Evolutionary conservation across 2,888 invertebrate species (phyloP).

Genomic region (Vannuccia rotundouncinata): DNA sequence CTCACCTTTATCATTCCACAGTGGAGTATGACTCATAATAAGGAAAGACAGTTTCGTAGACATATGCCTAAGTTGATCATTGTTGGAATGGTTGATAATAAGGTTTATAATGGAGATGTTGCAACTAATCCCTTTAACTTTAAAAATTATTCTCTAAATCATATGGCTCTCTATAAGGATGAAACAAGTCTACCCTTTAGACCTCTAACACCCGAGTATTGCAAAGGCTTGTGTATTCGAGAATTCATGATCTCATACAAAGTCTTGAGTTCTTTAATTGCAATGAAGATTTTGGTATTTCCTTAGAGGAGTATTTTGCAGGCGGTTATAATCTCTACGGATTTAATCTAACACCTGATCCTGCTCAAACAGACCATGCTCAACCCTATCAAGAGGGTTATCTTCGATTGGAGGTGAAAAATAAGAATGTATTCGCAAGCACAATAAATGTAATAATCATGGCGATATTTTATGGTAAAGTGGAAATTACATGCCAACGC

Average conservation of each 20-base stretch:
- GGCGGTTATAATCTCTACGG: neutral
- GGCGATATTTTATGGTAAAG: neutral
- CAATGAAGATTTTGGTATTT: neutral
- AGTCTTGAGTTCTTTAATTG: neutral
- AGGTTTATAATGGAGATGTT: constrained; percentile 5
- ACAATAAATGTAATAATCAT: constrained; percentile 23
- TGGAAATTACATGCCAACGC: neutral
- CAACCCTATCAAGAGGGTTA: neutral
- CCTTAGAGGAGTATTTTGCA: neutral
- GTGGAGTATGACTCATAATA: neutral
- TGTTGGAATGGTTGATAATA: constrained; percentile 23
- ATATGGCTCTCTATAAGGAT: constrained; percentile 23
- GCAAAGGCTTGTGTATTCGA: neutral
- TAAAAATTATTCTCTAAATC: neutral
- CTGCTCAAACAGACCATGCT: neutral
- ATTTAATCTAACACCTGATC: constrained; percentile 12
- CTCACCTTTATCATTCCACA: constrained; percentile 21
- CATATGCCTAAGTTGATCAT: constrained; percentile 9
- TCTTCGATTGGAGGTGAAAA: constrained; percentile 21
- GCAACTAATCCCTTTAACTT: neutral
- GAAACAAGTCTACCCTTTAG: constrained; percentile 1
- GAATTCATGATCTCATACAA: neutral
- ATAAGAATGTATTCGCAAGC: neutral
- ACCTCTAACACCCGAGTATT: constrained; percentile 19
- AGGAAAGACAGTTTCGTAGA: constrained; percentile 5